These are phyloP conservation scores for Pilophorus perplexus DNA, from an alignment of 2,888 invertebrate genomes.

Conservation along the genomic window DNA sequence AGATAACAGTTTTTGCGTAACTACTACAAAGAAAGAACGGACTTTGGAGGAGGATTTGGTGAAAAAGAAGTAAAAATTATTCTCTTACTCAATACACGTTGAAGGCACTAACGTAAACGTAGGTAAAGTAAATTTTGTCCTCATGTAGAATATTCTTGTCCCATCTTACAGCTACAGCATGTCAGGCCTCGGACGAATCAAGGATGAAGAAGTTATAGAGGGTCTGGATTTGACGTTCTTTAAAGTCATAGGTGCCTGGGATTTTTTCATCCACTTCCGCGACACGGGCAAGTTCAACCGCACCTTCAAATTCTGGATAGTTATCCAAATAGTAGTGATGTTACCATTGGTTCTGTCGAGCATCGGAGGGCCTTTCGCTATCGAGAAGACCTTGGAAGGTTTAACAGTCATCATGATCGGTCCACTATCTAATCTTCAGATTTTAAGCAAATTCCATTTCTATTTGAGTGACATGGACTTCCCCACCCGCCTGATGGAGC, in stretches of 20 bases:
- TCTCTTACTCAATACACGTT: too few relatives aligned
- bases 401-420: neutral
- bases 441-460: neutral
- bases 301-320: neutral
- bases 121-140: too few relatives aligned
- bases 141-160: too few relatives aligned
- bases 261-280: neutral
- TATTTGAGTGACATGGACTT: neutral
- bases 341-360: neutral
- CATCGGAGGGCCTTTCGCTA: neutral
- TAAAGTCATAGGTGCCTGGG: slow-evolving; percentile 3
- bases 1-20: too few relatives aligned
- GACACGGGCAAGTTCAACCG: neutral
- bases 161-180: too few relatives aligned
- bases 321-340: neutral
- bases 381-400: neutral
- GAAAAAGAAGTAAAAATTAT: too few relatives aligned
- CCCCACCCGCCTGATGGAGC: neutral
- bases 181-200: neutral
- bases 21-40: too few relatives aligned
- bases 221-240: slow-evolving; percentile 3
- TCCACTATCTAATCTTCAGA: neutral
- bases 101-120: too few relatives aligned
- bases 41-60: too few relatives aligned
- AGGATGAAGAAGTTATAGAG: slow-evolving; percentile 8